These are phyloP conservation scores for Cristatella mucedo DNA, from an alignment of 2,888 invertebrate genomes.

Conservation along the genomic window DNA sequence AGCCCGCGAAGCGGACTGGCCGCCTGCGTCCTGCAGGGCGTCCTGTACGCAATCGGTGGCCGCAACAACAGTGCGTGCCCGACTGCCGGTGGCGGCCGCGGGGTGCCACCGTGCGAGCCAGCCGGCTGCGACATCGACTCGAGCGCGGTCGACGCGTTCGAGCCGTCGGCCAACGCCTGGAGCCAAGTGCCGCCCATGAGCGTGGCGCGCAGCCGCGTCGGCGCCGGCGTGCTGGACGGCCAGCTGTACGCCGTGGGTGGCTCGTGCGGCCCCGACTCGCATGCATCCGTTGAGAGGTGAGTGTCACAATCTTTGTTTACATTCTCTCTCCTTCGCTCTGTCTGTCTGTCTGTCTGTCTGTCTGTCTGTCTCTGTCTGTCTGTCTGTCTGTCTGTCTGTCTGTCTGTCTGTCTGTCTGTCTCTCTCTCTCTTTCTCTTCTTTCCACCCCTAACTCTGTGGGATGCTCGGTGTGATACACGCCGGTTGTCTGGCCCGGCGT, in stretches of 20 bases:
- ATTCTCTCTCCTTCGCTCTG: background rate
- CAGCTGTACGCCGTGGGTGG: constrained; percentile 79
- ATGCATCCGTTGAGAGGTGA: constrained; percentile 73
- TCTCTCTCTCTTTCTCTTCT: constrained; percentile 9
- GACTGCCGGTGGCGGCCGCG: no score
- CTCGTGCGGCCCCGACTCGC: constrained; percentile 66
- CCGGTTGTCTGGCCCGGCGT: no score
- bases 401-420: constrained; percentile 8
- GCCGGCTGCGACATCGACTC: constrained; percentile 47
- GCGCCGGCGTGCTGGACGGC: constrained; percentile 84
- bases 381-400: constrained; percentile 9
- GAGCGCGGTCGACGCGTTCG: constrained; percentile 58
- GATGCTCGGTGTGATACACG: background rate
- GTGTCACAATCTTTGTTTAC: constrained; percentile 20
- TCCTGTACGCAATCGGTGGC: constrained; percentile 81
- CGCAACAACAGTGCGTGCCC: constrained; percentile 73
- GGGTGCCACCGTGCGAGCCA: constrained; percentile 37
- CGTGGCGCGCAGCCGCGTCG: constrained; percentile 68
- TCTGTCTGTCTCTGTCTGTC: background rate
- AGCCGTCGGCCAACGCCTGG: constrained; percentile 71
- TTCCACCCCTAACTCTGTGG: background rate
- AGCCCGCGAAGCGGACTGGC: constrained; percentile 62
- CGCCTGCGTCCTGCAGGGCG: constrained; percentile 41
- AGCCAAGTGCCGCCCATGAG: constrained; percentile 62
- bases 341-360: no score